Evolutionary conservation across 2,797 vertebrate genomes (phyloP).

Genomic region (Sphenopsis melanotis): DNA sequence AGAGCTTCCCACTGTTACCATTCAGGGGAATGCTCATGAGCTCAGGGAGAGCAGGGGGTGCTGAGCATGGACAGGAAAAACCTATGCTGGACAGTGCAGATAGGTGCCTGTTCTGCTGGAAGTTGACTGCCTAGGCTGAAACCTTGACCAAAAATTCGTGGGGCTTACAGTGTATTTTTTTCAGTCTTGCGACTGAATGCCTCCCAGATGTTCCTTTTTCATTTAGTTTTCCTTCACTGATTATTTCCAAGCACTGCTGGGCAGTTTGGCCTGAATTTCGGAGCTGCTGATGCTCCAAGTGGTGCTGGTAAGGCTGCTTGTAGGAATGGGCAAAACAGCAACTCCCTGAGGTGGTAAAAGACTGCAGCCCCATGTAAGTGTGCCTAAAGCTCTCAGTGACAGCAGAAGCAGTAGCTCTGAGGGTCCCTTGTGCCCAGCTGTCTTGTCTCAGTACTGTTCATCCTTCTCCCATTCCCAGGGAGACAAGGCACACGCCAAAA

Average conservation of each 20-base stretch:
- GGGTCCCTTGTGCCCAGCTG: background rate
- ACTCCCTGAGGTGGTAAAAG: background rate
- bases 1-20: background rate
- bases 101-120: background rate
- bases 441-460: background rate
- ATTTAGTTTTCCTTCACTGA: background rate
- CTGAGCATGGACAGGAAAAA: background rate
- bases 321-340: background rate
- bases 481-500: background rate
- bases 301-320: background rate
- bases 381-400: background rate
- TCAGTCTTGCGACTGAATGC: background rate
- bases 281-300: background rate
- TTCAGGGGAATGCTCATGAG: background rate
- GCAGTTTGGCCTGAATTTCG: background rate
- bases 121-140: background rate
- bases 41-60: background rate
- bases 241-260: background rate
- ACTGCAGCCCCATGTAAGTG: background rate
- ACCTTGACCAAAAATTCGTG: background rate
- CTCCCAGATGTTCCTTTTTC: background rate
- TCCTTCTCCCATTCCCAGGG: background rate
- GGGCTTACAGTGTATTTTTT: background rate
- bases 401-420: background rate
- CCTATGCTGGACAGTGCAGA: background rate